Percentiles rank a stretch among this genome's conserved stretches.
These are phyloP conservation scores for Hippocampus barbouri DNA, from an alignment of 2,113 vertebrate species.

Conservation along the genomic window DNA sequence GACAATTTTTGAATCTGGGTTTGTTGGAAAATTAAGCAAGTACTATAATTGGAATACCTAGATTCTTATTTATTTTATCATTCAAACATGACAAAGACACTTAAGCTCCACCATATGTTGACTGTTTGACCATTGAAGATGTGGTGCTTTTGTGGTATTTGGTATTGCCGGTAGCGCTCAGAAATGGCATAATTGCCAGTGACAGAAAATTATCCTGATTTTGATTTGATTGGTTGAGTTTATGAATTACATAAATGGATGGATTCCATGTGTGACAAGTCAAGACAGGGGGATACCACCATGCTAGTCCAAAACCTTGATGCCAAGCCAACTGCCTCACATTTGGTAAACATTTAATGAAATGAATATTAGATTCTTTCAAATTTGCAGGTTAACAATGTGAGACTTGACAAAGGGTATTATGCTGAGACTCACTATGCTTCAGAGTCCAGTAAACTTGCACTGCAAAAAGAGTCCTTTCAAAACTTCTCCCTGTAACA, in stretches of 20 bases:
- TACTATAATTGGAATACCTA: background rate
- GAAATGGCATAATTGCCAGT: too few species aligned
- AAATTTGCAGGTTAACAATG: slow-evolving; percentile 3
- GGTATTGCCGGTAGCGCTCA: too few species aligned
- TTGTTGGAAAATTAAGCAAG: background rate
- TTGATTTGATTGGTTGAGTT: too few species aligned
- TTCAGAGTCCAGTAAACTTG: slow-evolving; percentile 18
- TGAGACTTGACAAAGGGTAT: slow-evolving; percentile 41
- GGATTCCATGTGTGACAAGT: background rate
- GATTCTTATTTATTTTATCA: background rate
- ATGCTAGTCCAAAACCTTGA: background rate
- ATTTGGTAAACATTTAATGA: background rate
- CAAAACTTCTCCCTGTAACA: slow-evolving; percentile 14
- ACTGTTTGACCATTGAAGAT: background rate
- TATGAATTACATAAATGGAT: background rate
- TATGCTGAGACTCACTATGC: slow-evolving; percentile 35
- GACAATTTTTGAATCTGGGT: background rate
- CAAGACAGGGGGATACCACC: background rate
- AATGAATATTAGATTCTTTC: background rate
- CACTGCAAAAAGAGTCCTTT: slow-evolving; percentile 11
- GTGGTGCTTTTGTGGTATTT: too few species aligned
- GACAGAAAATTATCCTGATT: too few species aligned
- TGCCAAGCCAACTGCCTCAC: background rate
- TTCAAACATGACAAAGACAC: background rate
- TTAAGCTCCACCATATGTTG: background rate